Evolutionary conservation across 2,888 invertebrate species (phyloP), one percentile per base, ranked within the genome.

Genomic region (Emmelina monodactyla): DNA sequence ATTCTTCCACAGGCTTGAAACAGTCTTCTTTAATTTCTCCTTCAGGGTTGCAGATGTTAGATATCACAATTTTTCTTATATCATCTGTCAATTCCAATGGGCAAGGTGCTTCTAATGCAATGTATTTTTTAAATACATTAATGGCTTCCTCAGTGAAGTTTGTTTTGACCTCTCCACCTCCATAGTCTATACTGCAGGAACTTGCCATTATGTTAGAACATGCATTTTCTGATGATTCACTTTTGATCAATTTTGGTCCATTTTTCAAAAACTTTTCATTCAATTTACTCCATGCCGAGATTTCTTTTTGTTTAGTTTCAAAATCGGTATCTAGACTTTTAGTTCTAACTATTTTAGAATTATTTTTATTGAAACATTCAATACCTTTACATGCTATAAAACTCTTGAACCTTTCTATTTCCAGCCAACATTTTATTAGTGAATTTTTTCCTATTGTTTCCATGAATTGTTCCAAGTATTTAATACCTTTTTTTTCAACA

Each of bases 381-480:
- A 32, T 3, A n/a, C 28, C 41, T 38, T 9, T 9, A n/a, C 11
- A n/a, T 32, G 4, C 13, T 6, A 32, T 16, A n/a, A 16, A 43
- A 38, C 42, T 57, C 53, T 82, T 84, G 50, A 89, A 86, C 48
- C 85, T 84, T 53, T 91, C 88, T 30, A 89, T 83, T 52, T 91
- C 91, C 44, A 91, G 60, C 85, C 88, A 91, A 62, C 91, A 89
- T 60, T 87, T 87, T 1, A 92, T 82, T 19, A 88, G 72, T 13
- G 83, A 66, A 36, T 87, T 66, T 35, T 85, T 84, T 37, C 86
- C 86, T 44, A 85, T 83, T n/a, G 86, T 81, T 53, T 94, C 92
- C 85, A 96, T 85, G 65, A 86, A 96, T 53, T 93, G 91, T 36
- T 92, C 84, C 61, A 95, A 92, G 66, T 92, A 91, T 31, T 88